Percentiles rank a stretch among this genome's conserved stretches.
Evolutionary conservation across 1,140 invertebrate genomes (phyloP).

Genomic region (Drosophila pectinifera): DNA sequence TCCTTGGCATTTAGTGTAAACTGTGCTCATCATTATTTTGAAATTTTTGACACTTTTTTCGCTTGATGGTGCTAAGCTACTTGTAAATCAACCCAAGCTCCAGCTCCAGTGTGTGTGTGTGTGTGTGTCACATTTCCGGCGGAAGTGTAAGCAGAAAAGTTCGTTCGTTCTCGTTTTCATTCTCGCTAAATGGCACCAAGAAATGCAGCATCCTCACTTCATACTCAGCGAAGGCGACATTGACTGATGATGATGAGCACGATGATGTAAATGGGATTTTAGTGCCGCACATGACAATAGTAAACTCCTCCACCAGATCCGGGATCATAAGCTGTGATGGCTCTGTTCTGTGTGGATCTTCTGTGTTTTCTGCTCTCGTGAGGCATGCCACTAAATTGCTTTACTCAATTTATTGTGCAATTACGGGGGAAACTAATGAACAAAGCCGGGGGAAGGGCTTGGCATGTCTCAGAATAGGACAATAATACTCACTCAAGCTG

Average conservation of each 20-base stretch:
- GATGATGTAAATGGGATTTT: slow-evolving; percentile 83
- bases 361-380: slow-evolving; percentile 44
- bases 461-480: background rate
- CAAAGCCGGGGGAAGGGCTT: slow-evolving; percentile 6
- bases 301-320: slow-evolving; percentile 71
- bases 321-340: slow-evolving; percentile 78
- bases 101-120: slow-evolving; percentile 32
- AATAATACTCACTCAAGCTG: slow-evolving; percentile 4
- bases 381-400: slow-evolving; percentile 74
- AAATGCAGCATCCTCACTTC: slow-evolving; percentile 79
- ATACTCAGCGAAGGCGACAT: slow-evolving; percentile 67
- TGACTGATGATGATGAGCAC: slow-evolving; percentile 83
- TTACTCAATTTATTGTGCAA: slow-evolving; percentile 77
- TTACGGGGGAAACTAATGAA: slow-evolving; percentile 75
- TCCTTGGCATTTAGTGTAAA: slow-evolving; percentile 69
- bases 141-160: slow-evolving; percentile 82
- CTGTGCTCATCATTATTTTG: slow-evolving; percentile 81
- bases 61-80: slow-evolving; percentile 71
- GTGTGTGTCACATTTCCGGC: slow-evolving; percentile 71
- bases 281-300: slow-evolving; percentile 79
- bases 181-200: slow-evolving; percentile 79
- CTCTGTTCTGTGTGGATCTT: slow-evolving; percentile 32
- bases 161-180: slow-evolving; percentile 65
- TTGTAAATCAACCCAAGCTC: slow-evolving; percentile 77
- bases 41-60: slow-evolving; percentile 81